Evolutionary conservation across 2,797 vertebrate species (phyloP), one percentile per base, ranked within the genome.

Genomic region (Cirrhinus molitorella): DNA sequence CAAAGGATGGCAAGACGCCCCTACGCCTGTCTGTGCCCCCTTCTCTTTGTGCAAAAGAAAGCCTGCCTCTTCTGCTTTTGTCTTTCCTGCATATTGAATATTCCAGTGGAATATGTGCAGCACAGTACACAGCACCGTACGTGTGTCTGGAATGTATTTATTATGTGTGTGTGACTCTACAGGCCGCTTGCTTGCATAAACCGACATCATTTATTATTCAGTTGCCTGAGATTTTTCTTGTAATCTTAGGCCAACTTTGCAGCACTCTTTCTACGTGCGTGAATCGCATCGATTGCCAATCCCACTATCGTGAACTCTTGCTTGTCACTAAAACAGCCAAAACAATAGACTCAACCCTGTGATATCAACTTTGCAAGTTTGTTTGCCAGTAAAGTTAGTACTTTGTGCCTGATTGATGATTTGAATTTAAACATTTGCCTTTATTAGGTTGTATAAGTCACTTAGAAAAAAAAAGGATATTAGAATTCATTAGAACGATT

Each of bases 161-260:
- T 34, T 53, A 68, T 25, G 25, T 40, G 53, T 47, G 80, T 85
- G 70, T 68, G 80, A 68, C 80, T 79, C 57, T 80, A 74, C 72
- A 83, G 53, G 21, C 70, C 55, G 40, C 34, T 83, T 53, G 73
- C 82, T 89, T 90, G 72, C 81, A 83, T 87, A 87, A 80, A 83
- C 87, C 88, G 59, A 65, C 71, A 53, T 84, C 85, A 91, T 93
- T 89, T 31, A 92, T 94, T 92, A 92, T 93, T 93, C 68, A 92
- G 79, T 49, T 74, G 71, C 53, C 81, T 87, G 81, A 85, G 79
- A 84, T 89, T 90, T 83, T 86, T 61, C 57, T 85, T 80, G 80
- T 90, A 85, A 85, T 88, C 81, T 89, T 86, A 79, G 78, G 72
- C 83, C 85, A 87, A 75, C 89, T 85, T 87, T 86, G 72, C 61